These are phyloP conservation scores for Cyclargus thomasi DNA, from an alignment of 1,140 invertebrate species.

Conservation along the genomic window DNA sequence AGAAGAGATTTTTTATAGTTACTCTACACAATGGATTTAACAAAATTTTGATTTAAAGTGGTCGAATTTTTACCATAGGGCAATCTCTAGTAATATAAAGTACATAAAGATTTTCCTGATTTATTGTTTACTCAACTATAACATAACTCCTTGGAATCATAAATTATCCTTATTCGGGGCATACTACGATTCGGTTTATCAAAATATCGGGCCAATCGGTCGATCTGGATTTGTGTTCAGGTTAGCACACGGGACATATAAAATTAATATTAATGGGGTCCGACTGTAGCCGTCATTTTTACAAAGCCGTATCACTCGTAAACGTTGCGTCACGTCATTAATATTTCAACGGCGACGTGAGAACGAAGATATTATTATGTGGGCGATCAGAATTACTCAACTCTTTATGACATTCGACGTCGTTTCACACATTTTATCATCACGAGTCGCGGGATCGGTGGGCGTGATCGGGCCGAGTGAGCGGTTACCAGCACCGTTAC, in stretches of 20 bases:
- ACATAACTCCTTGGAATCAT: neutral
- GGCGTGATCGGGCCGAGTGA: slow-evolving; percentile 2
- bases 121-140: neutral
- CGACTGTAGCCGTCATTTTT: neutral
- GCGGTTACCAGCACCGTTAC: slow-evolving; percentile 4
- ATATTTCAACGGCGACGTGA: slow-evolving; percentile 4
- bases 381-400: slow-evolving; percentile 10
- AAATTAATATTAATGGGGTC: neutral
- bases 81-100: no score
- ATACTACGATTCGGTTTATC: neutral
- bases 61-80: no score
- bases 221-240: neutral
- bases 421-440: slow-evolving; percentile 10
- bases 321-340: slow-evolving; percentile 9
- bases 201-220: neutral
- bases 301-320: neutral
- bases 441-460: slow-evolving; percentile 8
- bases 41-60: no score
- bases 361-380: slow-evolving; percentile 12
- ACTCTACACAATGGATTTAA: no score
- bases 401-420: slow-evolving; percentile 6
- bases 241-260: neutral
- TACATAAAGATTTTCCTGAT: neutral
- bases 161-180: no score
- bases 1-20: no score